These are phyloP conservation scores for Petrocephalus schoutedeni DNA, from an alignment of 2,797 vertebrate species.

Conservation along the genomic window DNA sequence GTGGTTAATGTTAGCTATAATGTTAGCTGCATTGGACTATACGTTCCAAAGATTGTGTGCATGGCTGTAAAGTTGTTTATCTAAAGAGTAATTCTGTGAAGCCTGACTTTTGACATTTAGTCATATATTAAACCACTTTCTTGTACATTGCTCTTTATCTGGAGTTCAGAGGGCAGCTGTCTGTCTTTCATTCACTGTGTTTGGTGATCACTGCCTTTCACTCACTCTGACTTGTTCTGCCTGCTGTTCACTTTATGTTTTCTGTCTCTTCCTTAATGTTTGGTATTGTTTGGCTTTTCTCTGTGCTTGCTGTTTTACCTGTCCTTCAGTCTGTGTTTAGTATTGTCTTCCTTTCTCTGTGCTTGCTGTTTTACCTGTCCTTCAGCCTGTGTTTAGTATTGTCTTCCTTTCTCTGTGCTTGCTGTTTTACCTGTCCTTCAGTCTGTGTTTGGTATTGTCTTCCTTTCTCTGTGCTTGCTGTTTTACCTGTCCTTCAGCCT, in stretches of 20 bases:
- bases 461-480: not conserved
- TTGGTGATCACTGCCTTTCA: not conserved
- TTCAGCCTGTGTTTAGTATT: not conserved
- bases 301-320: not conserved
- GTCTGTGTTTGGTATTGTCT: not conserved
- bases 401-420: not conserved
- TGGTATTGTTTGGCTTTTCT: not conserved
- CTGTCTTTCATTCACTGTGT: slow-evolving; percentile 30
- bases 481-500: not conserved
- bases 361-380: not conserved
- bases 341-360: not conserved
- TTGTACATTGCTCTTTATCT: slow-evolving; percentile 72
- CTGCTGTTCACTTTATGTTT: not conserved
- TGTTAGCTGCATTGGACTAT: slow-evolving; percentile 66
- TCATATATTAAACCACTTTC: slow-evolving; percentile 80
- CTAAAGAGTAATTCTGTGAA: slow-evolving; percentile 72
- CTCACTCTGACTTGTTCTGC: not conserved
- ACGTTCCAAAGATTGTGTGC: slow-evolving; percentile 70
- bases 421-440: not conserved
- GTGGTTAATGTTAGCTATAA: slow-evolving; percentile 68
- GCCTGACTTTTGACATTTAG: slow-evolving; percentile 70
- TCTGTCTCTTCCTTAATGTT: not conserved
- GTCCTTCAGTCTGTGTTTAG: not conserved
- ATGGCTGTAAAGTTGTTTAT: slow-evolving; percentile 85
- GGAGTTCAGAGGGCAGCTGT: slow-evolving; percentile 61